These are phyloP conservation scores for Empidonax traillii DNA, from an alignment of 2,113 vertebrate species.

Conservation along the genomic window DNA sequence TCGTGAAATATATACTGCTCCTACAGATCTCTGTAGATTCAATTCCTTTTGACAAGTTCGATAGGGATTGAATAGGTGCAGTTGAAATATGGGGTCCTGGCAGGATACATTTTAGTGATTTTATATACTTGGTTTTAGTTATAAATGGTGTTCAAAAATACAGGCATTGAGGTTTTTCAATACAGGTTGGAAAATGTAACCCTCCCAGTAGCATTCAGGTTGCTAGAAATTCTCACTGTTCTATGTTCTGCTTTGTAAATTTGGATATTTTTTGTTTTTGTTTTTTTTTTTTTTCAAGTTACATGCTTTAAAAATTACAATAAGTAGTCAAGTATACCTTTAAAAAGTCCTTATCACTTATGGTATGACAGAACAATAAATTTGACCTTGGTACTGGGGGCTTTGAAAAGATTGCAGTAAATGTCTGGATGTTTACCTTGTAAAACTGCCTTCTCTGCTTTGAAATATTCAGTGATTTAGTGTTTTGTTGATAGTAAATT, in stretches of 20 bases:
- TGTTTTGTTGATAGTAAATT: background rate
- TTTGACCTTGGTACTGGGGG: background rate
- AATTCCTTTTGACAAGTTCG: background rate
- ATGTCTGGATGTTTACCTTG: background rate
- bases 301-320: background rate
- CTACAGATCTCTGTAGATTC: background rate
- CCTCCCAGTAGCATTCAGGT: background rate
- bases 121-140: background rate
- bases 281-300: background rate
- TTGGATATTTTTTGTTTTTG: background rate
- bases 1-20: background rate
- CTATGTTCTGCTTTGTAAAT: background rate
- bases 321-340: background rate
- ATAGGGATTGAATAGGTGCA: background rate
- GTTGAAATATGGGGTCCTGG: background rate
- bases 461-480: background rate
- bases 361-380: background rate
- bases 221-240: background rate
- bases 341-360: background rate
- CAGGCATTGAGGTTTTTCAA: background rate
- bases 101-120: rapidly evolving
- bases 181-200: background rate
- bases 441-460: background rate
- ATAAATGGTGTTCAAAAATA: background rate
- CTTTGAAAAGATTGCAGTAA: background rate